Conservation (phyloP, 2,888 invertebrate genomes). For the Malthinus seriepunctatus region DNA sequence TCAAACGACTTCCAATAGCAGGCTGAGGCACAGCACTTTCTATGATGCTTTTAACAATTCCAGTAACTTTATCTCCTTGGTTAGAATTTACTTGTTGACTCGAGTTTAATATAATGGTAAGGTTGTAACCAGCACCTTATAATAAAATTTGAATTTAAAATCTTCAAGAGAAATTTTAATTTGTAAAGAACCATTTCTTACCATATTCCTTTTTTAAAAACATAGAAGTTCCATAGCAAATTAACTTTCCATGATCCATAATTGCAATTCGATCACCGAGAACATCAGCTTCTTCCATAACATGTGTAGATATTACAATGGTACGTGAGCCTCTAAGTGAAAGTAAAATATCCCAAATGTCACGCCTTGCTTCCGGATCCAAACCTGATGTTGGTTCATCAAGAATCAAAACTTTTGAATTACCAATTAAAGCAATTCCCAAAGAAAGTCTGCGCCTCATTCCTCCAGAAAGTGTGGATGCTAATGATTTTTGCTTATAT, state of each 20-base stretch:
- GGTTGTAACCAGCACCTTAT: constrained; percentile 71
- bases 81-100: constrained; percentile 5
- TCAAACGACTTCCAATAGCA: constrained; percentile 49
- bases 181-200: constrained; percentile 39
- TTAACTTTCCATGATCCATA: constrained; percentile 72
- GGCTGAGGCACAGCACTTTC: constrained; percentile 46
- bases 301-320: constrained; percentile 88
- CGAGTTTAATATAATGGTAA: constrained; percentile 61
- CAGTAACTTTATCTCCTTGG: constrained; percentile 32
- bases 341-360: constrained; percentile 85
- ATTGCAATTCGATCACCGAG: constrained; percentile 90
- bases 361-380: constrained; percentile 85
- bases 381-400: constrained; percentile 92
- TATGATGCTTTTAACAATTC: constrained; percentile 41
- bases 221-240: constrained; percentile 81
- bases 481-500: constrained; percentile 65
- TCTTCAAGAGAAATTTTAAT: no score
- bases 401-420: constrained; percentile 68
- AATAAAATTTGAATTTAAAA: constrained; percentile 12
- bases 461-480: constrained; percentile 81
- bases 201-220: constrained; percentile 74
- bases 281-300: constrained; percentile 95
- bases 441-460: constrained; percentile 89
- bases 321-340: constrained; percentile 64
- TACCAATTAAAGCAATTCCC: constrained; percentile 83